Percentiles rank a stretch among this genome's conserved stretches.
These are phyloP conservation scores for Meiosimyza decipiens DNA, from an alignment of 2,888 invertebrate genomes.

Conservation along the genomic window DNA sequence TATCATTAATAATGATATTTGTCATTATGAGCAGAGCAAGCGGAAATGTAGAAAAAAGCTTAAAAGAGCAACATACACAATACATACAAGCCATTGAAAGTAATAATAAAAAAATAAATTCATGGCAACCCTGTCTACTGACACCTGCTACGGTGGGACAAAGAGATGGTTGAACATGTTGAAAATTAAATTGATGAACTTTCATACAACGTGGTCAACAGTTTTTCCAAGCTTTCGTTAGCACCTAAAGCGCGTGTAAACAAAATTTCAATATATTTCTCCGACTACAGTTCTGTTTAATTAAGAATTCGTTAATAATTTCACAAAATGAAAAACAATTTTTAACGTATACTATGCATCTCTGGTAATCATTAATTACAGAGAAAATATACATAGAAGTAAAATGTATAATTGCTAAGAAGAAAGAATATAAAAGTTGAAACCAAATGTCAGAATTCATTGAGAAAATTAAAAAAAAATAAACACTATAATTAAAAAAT, in stretches of 20 bases:
- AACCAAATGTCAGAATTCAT: too few relatives aligned
- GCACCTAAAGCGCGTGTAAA: background rate
- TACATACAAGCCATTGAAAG: background rate
- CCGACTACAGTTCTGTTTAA: too few relatives aligned
- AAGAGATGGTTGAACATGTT: background rate
- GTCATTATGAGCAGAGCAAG: constrained; percentile 9
- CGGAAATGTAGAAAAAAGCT: too few relatives aligned
- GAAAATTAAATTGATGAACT: constrained; percentile 7
- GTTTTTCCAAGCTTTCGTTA: background rate
- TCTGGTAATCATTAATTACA: background rate
- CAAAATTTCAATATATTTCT: background rate
- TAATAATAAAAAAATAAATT: background rate
- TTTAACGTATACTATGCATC: background rate
- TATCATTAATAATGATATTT: constrained; percentile 28
- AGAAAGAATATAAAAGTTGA: too few relatives aligned
- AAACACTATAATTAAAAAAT: too few relatives aligned
- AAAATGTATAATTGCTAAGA: too few relatives aligned
- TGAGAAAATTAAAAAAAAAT: too few relatives aligned
- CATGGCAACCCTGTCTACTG: too few relatives aligned
- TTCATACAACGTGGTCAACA: background rate
- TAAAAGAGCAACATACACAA: background rate
- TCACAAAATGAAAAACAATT: background rate
- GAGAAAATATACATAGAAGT: background rate
- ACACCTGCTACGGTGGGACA: too few relatives aligned
- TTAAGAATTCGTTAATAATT: constrained; percentile 7